Percentiles rank a stretch among this genome's conserved stretches.
phyloP scores from a whole-genome alignment of 2,797 vertebrate genomes.

The Paramormyrops hopkinsi region DNA sequence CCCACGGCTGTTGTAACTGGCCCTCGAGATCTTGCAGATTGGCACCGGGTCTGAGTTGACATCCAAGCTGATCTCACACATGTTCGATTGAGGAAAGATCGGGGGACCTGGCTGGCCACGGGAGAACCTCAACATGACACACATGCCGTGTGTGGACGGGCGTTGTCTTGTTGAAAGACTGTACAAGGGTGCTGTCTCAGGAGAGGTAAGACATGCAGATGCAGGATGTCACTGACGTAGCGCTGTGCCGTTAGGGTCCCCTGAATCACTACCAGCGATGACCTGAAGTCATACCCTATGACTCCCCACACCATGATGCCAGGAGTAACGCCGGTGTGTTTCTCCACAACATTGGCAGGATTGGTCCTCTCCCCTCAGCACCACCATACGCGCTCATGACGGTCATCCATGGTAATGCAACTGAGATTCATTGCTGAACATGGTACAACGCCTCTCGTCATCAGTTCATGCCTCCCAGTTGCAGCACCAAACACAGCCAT shows the following conservation, averaged over 20 bases:
- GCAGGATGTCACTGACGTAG: neutral
- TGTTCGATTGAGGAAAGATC: neutral
- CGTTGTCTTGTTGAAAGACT: neutral
- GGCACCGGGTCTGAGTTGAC: neutral
- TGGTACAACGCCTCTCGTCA: neutral
- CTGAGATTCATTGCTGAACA: neutral
- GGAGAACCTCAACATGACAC: too few species aligned
- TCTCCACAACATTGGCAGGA: neutral
- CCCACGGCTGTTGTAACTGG: too few species aligned
- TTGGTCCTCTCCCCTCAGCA: neutral
- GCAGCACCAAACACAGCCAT: neutral
- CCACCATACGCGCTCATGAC: neutral
- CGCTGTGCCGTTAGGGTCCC: neutral
- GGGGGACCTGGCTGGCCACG: too few species aligned
- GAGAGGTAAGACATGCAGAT: neutral
- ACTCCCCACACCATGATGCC: neutral
- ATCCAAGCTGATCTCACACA: neutral
- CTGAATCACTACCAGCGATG: neutral
- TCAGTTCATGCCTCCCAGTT: neutral
- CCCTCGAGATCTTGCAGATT: neutral
- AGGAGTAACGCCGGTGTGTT: neutral
- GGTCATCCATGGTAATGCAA: neutral
- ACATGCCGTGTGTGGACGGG: too few species aligned
- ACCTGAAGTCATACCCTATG: neutral
- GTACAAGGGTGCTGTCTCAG: neutral